A percentile compares a stretch with the other conserved stretches of the same genome.
Conservation (phyloP, 2,888 invertebrate genomes). For the Lasioglossum villosulum region DNA sequence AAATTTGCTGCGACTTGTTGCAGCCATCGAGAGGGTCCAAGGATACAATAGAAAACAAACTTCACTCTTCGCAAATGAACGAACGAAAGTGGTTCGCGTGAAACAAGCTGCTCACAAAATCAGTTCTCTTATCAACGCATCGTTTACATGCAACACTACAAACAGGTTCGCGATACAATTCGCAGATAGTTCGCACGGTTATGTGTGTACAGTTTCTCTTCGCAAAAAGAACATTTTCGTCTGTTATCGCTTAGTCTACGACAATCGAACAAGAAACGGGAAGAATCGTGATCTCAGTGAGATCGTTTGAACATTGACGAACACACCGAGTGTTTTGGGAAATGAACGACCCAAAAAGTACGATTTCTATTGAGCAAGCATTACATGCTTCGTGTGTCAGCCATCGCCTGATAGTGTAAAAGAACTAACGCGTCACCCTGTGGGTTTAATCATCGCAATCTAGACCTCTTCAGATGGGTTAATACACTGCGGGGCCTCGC, state of each 20-base stretch:
- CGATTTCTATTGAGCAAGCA: constrained; percentile 58
- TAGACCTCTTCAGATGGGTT: constrained; percentile 39
- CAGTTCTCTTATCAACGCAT: neutral
- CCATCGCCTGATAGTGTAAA: constrained; percentile 34
- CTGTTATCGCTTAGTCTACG: neutral
- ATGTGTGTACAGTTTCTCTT: neutral
- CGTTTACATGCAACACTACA: neutral
- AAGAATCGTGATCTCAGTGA: neutral
- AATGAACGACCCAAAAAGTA: constrained; percentile 56
- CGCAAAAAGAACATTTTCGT: constrained; percentile 1
- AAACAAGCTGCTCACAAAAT: neutral
- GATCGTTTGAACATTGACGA: constrained; percentile 10
- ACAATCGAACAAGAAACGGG: neutral
- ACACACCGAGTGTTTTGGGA: constrained; percentile 42
- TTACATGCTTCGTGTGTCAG: constrained; percentile 43
- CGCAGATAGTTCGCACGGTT: constrained; percentile 2
- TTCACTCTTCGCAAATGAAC: neutral
- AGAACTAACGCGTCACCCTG: constrained; percentile 59
- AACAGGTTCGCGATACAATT: neutral
- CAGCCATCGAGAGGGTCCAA: constrained; percentile 28
- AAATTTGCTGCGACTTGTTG: constrained; percentile 35
- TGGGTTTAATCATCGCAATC: constrained; percentile 52
- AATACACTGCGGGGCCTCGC: constrained; percentile 53
- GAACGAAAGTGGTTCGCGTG: neutral
- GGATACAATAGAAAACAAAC: constrained; percentile 10